Percentiles rank a stretch among this genome's conserved stretches.
Conservation (phyloP, 1,140 invertebrate species). For the Gryllus bimaculatus region DNA sequence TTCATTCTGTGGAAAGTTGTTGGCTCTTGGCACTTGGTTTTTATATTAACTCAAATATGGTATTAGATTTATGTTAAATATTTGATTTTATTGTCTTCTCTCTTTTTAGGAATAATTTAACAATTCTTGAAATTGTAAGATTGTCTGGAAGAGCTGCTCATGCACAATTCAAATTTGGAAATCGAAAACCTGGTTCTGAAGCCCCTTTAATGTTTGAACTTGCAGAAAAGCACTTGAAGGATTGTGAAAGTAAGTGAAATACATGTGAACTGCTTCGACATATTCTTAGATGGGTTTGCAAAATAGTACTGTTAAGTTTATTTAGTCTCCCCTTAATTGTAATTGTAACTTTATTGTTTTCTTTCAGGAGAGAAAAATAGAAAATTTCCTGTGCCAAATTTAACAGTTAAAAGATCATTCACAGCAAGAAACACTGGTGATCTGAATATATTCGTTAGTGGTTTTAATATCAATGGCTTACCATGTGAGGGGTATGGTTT, state of each 20-base stretch:
- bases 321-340: neutral
- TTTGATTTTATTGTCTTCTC: neutral
- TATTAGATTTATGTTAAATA: no score
- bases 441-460: conserved; percentile 62
- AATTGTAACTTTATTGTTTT: conserved; percentile 23
- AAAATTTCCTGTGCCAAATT: conserved; percentile 48
- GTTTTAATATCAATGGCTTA: conserved; percentile 65
- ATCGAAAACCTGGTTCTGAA: conserved; percentile 65
- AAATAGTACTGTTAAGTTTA: neutral
- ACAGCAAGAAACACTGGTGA: conserved; percentile 82
- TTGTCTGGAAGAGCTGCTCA: conserved; percentile 72
- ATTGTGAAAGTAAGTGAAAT: conserved; percentile 57
- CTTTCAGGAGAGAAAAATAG: conserved; percentile 39
- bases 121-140: conserved; percentile 75
- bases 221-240: conserved; percentile 68
- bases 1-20: no score
- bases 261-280: neutral
- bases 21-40: no score
- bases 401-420: conserved; percentile 76
- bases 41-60: no score
- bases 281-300: neutral
- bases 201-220: conserved; percentile 76
- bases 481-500: conserved; percentile 83
- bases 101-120: conserved; percentile 77
- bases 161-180: conserved; percentile 85